These are phyloP conservation scores for Lepilemur ruficaudatus DNA, from an alignment of 2,797 vertebrate genomes.

Conservation along the genomic window DNA sequence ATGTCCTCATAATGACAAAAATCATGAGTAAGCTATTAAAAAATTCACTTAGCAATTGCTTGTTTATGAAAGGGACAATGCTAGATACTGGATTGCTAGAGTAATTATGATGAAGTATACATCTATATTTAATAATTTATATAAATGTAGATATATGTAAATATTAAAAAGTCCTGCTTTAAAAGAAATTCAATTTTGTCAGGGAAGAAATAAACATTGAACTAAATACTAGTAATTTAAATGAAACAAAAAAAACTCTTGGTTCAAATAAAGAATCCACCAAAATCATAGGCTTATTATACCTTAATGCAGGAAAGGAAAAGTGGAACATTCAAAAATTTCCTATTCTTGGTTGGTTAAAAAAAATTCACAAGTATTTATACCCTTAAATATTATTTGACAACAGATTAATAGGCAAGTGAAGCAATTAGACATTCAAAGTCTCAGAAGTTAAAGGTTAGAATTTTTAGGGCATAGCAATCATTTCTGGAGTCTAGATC, in stretches of 20 bases:
- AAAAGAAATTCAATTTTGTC: neutral
- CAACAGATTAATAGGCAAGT: neutral
- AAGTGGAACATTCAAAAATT: neutral
- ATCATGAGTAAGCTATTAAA: neutral
- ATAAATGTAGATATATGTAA: neutral
- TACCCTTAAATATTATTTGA: neutral
- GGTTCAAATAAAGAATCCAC: neutral
- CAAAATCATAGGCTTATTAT: neutral
- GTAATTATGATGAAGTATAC: neutral
- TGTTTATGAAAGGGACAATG: neutral
- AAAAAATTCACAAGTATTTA: neutral
- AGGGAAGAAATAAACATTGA: conserved; percentile 7
- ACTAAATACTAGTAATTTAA: neutral
- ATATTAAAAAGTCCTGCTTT: neutral
- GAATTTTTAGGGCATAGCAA: neutral
- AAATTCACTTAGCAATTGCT: neutral
- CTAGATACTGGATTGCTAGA: neutral
- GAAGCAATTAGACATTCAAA: neutral
- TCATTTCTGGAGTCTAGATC: neutral
- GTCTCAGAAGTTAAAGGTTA: conserved; percentile 14
- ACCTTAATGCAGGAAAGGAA: neutral
- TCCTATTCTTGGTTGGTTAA: neutral
- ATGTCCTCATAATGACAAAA: neutral
- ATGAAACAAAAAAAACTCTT: neutral
- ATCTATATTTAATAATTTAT: neutral